Evolutionary conservation across 1,140 invertebrate species (phyloP).

Genomic region (Drosophila auraria): DNA sequence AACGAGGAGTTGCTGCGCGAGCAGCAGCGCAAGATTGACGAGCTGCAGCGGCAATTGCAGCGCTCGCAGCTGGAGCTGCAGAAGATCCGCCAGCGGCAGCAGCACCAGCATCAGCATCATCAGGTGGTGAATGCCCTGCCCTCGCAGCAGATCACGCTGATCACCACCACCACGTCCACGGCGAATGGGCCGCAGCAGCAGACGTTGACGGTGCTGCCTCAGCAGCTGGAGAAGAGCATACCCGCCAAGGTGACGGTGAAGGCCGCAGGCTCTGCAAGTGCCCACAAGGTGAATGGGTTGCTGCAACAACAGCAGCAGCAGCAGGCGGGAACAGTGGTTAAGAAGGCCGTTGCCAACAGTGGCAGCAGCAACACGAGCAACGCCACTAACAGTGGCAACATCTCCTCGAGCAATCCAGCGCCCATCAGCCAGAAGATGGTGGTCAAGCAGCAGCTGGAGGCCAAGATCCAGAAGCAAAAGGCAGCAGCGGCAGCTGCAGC

Average conservation of each 20-base stretch:
- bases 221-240: constrained; percentile 64
- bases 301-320: constrained; percentile 29
- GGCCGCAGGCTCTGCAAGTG: constrained; percentile 3
- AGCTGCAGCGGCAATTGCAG: constrained; percentile 93
- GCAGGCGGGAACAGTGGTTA: constrained; percentile 15
- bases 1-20: constrained; percentile 92
- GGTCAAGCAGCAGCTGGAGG: constrained; percentile 89
- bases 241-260: constrained; percentile 72
- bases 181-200: constrained; percentile 69
- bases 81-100: constrained; percentile 86
- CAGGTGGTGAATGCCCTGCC: constrained; percentile 75
- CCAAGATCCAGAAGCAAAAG: constrained; percentile 87
- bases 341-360: constrained; percentile 29
- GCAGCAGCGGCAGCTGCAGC: constrained; percentile 79
- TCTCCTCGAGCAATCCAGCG: constrained; percentile 36
- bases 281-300: constrained; percentile 39
- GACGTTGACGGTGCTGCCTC: constrained; percentile 69
- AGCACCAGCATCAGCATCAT: constrained; percentile 79
- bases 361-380: constrained; percentile 14
- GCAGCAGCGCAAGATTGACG: constrained; percentile 94
- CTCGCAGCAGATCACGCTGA: constrained; percentile 89
- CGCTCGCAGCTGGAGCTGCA: constrained; percentile 91
- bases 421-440: constrained; percentile 86
- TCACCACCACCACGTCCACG: constrained; percentile 75
- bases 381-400: constrained; percentile 12